Percentiles rank a stretch among this genome's conserved stretches.
Evolutionary conservation across 1,140 invertebrate species (phyloP).

Genomic region (Ostrea denselamellosa): DNA sequence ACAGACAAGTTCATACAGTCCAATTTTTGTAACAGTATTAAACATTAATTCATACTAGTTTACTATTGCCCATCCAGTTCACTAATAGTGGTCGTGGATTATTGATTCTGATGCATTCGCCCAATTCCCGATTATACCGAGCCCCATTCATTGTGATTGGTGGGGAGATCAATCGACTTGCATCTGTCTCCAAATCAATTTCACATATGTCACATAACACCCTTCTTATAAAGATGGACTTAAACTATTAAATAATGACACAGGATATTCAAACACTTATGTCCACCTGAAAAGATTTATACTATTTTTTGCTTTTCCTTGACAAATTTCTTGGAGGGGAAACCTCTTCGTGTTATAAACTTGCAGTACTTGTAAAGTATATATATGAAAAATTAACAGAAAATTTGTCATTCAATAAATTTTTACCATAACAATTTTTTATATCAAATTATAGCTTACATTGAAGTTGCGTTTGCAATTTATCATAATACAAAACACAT

Average conservation of each 20-base stretch:
- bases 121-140: not conserved
- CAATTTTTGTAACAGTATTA: not conserved
- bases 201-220: not conserved
- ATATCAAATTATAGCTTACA: not conserved
- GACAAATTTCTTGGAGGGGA: not conserved
- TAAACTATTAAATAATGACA: slow-evolving; percentile 28
- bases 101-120: not conserved
- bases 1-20: not conserved
- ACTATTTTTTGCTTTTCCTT: not conserved
- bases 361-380: not conserved
- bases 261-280: slow-evolving; percentile 4
- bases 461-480: not conserved
- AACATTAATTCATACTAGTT: not conserved
- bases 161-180: not conserved
- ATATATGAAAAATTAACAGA: not conserved
- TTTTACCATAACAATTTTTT: not conserved
- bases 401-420: not conserved
- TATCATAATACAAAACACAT: slow-evolving; percentile 2
- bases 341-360: not conserved
- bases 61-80: not conserved
- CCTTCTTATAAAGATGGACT: not conserved
- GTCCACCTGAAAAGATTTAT: not conserved
- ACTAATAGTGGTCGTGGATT: not conserved
- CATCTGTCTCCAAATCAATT: slow-evolving; percentile 26
- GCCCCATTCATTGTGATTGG: not conserved